A percentile compares a stretch with the other conserved stretches of the same genome.
These are phyloP conservation scores for Paramormyrops kingsleyae DNA, from an alignment of 2,113 vertebrate genomes.

Conservation along the genomic window DNA sequence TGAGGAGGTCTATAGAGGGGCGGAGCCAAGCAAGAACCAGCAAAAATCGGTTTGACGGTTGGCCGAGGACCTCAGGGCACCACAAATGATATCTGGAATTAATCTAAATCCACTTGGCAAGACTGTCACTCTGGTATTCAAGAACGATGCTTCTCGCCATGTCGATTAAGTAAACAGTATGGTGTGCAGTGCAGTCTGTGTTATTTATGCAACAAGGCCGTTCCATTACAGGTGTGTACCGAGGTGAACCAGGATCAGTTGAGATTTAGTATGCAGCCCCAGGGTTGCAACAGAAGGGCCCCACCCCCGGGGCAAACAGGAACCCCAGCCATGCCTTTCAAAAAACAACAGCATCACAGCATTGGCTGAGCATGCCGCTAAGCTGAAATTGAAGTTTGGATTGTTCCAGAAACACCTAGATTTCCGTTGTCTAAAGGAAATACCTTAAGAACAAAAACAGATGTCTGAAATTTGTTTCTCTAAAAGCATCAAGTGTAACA, in stretches of 20 bases:
- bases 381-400: not conserved
- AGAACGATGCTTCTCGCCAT: not conserved
- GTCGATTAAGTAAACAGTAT: not conserved
- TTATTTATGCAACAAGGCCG: not conserved
- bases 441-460: not conserved
- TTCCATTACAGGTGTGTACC: not conserved
- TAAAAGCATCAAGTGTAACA: not conserved
- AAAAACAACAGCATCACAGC: not conserved
- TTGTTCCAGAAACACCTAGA: not conserved
- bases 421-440: not conserved
- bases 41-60: not conserved
- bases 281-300: not conserved
- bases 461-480: not conserved
- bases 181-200: not conserved
- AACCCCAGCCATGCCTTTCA: not conserved
- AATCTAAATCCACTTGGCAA: conserved; percentile 6
- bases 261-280: not conserved
- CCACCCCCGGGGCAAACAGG: not conserved
- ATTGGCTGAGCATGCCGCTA: not conserved
- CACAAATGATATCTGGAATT: not conserved
- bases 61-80: not conserved
- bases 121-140: not conserved
- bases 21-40: not conserved
- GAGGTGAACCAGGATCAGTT: not conserved
- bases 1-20: not conserved